These are phyloP conservation scores for Cettia cetti DNA, from an alignment of 2,113 vertebrate genomes.

Conservation along the genomic window DNA sequence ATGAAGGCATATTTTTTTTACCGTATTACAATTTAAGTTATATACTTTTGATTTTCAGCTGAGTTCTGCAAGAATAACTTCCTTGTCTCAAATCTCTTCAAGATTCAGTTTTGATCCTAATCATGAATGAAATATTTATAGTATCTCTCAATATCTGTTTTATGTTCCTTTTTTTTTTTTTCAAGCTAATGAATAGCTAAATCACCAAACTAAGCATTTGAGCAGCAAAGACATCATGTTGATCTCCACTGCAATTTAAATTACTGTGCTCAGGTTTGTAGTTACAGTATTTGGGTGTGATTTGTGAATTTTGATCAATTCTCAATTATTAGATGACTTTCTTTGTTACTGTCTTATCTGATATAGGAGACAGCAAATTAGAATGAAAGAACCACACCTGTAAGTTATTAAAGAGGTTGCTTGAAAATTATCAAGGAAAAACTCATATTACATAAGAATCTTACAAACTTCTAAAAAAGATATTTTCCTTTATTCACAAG, in stretches of 20 bases:
- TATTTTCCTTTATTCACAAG: background rate
- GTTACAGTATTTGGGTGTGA: background rate
- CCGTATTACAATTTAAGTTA: background rate
- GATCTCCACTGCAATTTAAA: background rate
- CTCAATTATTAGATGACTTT: background rate
- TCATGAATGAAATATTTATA: background rate
- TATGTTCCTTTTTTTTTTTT: background rate
- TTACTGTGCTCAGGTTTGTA: background rate
- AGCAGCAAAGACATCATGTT: background rate
- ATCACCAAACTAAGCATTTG: background rate
- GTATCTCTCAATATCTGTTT: background rate
- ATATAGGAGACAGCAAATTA: background rate
- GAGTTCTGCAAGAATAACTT: background rate
- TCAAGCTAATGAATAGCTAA: background rate
- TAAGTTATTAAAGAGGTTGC: background rate
- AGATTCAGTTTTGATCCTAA: background rate
- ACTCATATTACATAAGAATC: fast-evolving
- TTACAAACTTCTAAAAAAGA: background rate
- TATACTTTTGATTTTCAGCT: background rate
- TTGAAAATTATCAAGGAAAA: background rate
- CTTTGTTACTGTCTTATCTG: background rate
- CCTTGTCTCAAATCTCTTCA: background rate
- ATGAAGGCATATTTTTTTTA: background rate
- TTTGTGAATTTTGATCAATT: background rate
- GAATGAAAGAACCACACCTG: background rate